Conservation (phyloP, 2,113 vertebrate species). For the Brienomyrus longianalis region DNA sequence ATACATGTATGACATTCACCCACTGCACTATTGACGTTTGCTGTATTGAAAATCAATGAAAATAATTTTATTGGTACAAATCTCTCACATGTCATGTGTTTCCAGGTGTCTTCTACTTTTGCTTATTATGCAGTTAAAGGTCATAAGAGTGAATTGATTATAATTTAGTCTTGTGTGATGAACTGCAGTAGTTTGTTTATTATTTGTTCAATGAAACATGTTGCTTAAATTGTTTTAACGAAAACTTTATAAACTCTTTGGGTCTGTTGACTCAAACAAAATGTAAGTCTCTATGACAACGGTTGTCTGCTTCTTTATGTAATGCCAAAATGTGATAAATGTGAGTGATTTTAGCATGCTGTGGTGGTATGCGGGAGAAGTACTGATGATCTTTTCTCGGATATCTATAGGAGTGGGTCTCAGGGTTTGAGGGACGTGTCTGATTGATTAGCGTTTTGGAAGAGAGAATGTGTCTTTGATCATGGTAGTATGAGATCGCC, state of each 20-base stretch:
- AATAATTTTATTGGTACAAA: constrained; percentile 14
- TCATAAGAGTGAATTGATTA: constrained; percentile 19
- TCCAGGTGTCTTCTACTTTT: constrained; percentile 6
- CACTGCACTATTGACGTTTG: constrained; percentile 10
- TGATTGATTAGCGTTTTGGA: neutral
- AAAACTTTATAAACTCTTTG: constrained; percentile 24
- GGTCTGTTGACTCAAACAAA: constrained; percentile 26
- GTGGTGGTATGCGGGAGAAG: neutral
- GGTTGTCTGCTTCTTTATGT: constrained; percentile 19
- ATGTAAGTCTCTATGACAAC: constrained; percentile 30
- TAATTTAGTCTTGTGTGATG: constrained; percentile 23
- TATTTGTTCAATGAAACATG: constrained; percentile 24
- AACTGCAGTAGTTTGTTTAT: constrained; percentile 26
- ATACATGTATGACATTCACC: neutral
- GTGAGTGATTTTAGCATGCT: neutral
- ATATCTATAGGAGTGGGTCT: constrained; percentile 1
- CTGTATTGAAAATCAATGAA: constrained; percentile 8
- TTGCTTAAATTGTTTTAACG: constrained; percentile 23
- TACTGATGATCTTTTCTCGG: neutral
- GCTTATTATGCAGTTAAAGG: constrained; percentile 17
- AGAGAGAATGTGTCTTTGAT: neutral
- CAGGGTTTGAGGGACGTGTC: neutral
- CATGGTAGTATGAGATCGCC: neutral
- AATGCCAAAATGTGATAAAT: constrained; percentile 21
- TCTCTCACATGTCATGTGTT: constrained; percentile 1